Evolutionary conservation across 1,140 invertebrate species (phyloP).

Genomic region (Drosophila kanapiae): DNA sequence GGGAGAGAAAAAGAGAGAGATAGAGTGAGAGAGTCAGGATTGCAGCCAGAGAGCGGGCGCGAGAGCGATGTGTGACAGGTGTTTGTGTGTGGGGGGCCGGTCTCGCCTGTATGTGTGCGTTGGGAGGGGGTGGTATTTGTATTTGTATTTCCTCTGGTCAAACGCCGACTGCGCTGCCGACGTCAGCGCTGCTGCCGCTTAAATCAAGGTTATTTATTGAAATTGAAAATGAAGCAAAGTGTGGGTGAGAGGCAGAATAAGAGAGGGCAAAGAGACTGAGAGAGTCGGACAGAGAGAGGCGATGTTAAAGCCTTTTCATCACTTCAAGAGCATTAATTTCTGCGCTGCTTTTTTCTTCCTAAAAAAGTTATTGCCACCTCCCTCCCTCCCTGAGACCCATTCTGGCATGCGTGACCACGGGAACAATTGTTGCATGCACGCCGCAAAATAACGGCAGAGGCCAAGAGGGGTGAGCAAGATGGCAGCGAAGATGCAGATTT

Average conservation of each 20-base stretch:
- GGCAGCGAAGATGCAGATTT: constrained; percentile 10
- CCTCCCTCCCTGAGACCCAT: not conserved
- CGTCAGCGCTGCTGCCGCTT: constrained; percentile 67
- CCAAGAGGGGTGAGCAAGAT: constrained; percentile 5
- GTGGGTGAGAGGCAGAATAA: constrained; percentile 5
- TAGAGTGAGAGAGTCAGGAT: constrained; percentile 7
- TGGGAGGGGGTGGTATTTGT: constrained; percentile 40
- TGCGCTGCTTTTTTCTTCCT: constrained; percentile 42
- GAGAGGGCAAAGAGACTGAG: not conserved
- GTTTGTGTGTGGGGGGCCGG: constrained; percentile 80
- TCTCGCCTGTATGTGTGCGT: constrained; percentile 39
- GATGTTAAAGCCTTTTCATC: constrained; percentile 35
- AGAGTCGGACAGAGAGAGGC: constrained; percentile 20
- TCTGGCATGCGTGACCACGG: constrained; percentile 16
- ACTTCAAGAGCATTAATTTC: constrained; percentile 42
- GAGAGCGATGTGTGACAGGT: constrained; percentile 64
- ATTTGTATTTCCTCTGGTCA: constrained; percentile 75
- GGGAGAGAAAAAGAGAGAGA: constrained; percentile 26
- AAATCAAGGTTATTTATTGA: constrained; percentile 84
- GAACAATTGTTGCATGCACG: constrained; percentile 77
- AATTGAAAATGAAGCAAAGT: constrained; percentile 78
- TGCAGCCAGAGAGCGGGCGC: constrained; percentile 25
- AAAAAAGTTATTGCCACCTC: constrained; percentile 36
- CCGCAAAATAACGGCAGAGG: constrained; percentile 28
- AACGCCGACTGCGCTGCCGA: constrained; percentile 49